Evolutionary conservation across 1,140 invertebrate species (phyloP), one percentile per base, ranked within the genome.

Genomic region (Macrotrachela quadricornifera): DNA sequence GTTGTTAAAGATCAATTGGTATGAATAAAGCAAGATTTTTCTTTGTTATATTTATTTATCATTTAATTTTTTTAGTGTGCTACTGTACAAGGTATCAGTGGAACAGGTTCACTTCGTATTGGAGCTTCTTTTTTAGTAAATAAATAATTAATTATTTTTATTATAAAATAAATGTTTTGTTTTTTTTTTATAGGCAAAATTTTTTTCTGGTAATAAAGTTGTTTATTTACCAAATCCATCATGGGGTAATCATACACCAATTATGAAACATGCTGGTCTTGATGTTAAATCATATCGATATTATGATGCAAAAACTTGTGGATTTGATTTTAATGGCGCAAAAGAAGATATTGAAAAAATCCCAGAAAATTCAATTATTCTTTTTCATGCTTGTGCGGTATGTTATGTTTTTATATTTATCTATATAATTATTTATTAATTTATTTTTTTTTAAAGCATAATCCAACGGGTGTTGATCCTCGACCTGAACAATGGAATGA

Each of bases 231-330:
- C 92, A 15, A 76, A 77, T n/a, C 92, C 92, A 11, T 82, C 91
- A 0, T 99, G 94, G 94, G 91, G 88, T 48, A 99, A 99, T 69
- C 94, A 99, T 67, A 80, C 77, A 1, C 85, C 88, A 37, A 78
- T 97, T 91, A 94, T 71, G 58, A 77, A 72, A 59, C 80, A 85
- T 62, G 75, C 83, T 47, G 82, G 83, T 12, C 66, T 97, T 49
- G 71, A 79, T 37, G 79, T 91, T 1, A 87, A 94, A 67, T 76
- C 80, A 30, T 97, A 99, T 72, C 78, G 80, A 54, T 99, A 96
- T 70, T 99, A 91, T 68, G 85, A 97, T 68, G 78, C 87, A 1
- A 82, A 82, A 61, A 95, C 85, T 12, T 91, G 85, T 71, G 88
- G 86, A 13, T 82, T 97, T 68, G 87, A 99, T 66, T 86, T 94